Evolutionary conservation across 1,140 invertebrate species (phyloP).

Genomic region (Odontomachus brunneus): DNA sequence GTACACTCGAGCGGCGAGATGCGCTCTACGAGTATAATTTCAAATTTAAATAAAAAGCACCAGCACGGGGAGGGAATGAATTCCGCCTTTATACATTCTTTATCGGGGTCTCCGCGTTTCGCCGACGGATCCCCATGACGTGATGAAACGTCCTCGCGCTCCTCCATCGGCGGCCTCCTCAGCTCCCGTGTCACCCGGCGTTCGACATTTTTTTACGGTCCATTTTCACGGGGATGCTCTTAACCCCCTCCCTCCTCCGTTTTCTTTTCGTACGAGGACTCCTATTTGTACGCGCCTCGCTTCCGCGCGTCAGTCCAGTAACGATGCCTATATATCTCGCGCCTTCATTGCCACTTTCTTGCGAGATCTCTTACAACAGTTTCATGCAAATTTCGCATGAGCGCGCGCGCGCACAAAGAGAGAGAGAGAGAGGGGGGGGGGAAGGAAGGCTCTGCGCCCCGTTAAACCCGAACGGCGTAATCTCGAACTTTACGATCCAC

Average conservation of each 20-base stretch:
- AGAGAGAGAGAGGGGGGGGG: no score
- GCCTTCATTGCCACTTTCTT: constrained; percentile 58
- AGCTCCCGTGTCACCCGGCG: constrained; percentile 7
- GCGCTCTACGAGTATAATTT: constrained; percentile 53
- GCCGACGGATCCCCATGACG: background rate
- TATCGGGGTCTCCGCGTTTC: constrained; percentile 22
- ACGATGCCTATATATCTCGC: constrained; percentile 54
- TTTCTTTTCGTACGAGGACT: background rate
- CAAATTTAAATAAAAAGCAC: constrained; percentile 55
- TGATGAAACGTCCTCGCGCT: constrained; percentile 4
- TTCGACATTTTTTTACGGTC: constrained; percentile 39
- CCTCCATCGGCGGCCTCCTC: constrained; percentile 10
- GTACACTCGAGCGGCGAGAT: constrained; percentile 32
- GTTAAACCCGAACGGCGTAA: constrained; percentile 61
- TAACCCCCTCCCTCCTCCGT: no score
- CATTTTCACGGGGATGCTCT: constrained; percentile 16
- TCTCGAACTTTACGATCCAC: constrained; percentile 63
- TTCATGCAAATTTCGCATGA: constrained; percentile 59
- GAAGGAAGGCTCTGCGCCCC: background rate
- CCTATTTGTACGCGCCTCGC: constrained; percentile 38
- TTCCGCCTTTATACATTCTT: constrained; percentile 32
- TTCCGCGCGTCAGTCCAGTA: constrained; percentile 35
- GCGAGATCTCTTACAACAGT: constrained; percentile 55
- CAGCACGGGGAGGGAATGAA: constrained; percentile 6
- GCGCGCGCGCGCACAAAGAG: no score